Evolutionary conservation across 1,140 invertebrate genomes (phyloP).

Genomic region (Amyelois transitella): DNA sequence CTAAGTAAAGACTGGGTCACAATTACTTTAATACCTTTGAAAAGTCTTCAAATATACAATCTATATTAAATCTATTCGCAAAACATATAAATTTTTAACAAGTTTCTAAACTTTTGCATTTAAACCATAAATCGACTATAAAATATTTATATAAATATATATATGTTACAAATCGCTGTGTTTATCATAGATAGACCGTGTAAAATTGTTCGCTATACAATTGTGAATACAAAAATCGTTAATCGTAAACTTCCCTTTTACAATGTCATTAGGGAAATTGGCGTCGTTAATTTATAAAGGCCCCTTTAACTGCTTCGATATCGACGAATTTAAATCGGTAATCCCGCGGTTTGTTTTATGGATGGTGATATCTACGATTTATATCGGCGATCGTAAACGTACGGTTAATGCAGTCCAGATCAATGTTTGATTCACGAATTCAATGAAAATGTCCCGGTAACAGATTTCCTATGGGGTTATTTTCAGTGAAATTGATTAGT

Average conservation of each 20-base stretch:
- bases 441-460: conserved; percentile 15
- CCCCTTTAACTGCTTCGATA: conserved; percentile 59
- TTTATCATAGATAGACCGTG: background rate
- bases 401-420: conserved; percentile 42
- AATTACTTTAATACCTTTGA: too few relatives aligned
- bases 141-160: too few relatives aligned
- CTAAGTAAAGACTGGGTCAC: too few relatives aligned
- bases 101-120: too few relatives aligned
- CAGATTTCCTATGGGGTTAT: conserved; percentile 15
- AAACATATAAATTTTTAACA: too few relatives aligned
- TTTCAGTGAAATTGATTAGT: background rate
- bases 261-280: conserved; percentile 73
- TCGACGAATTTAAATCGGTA: conserved; percentile 68
- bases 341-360: conserved; percentile 68
- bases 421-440: conserved; percentile 22
- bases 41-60: too few relatives aligned
- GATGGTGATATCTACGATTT: conserved; percentile 53
- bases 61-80: too few relatives aligned
- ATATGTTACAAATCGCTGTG: background rate
- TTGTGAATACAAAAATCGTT: conserved; percentile 40
- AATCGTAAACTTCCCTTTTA: conserved; percentile 71
- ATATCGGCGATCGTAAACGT: conserved; percentile 56
- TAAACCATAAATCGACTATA: too few relatives aligned
- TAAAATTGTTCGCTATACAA: conserved; percentile 20
- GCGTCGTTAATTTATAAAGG: conserved; percentile 67